Evolutionary conservation across 2,888 invertebrate genomes (phyloP).

Genomic region (Lacanobia oleracea): DNA sequence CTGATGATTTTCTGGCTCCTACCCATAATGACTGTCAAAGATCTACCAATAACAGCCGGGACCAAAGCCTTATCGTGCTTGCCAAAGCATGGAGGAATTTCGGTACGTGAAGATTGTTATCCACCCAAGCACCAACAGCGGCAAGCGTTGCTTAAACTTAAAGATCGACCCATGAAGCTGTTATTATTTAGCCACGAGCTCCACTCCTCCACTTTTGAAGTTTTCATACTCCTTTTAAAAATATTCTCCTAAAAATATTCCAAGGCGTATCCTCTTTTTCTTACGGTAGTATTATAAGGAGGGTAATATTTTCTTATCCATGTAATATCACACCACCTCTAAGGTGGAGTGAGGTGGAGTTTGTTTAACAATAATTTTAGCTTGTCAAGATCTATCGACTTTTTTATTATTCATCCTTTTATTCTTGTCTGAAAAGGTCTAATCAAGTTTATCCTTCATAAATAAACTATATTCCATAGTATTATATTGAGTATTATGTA

Average conservation of each 20-base stretch:
- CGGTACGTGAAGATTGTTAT: no score
- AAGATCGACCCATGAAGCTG: no score
- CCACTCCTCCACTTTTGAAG: no score
- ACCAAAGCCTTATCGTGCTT: no score
- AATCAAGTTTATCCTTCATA: not conserved
- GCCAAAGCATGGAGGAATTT: no score
- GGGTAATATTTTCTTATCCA: constrained; percentile 43
- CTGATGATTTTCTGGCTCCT: no score
- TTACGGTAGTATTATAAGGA: constrained; percentile 20
- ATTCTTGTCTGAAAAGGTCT: not conserved
- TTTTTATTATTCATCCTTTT: constrained; percentile 13
- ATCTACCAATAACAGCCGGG: no score
- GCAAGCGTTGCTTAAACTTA: no score
- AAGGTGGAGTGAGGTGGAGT: constrained; percentile 25
- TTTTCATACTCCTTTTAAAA: no score
- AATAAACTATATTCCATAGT: not conserved
- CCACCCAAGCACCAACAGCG: no score
- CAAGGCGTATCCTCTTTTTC: constrained; percentile 39
- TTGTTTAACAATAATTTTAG: constrained; percentile 39
- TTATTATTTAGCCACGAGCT: no score
- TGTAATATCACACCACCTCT: constrained; percentile 45
- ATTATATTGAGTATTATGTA: not conserved
- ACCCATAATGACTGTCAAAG: no score
- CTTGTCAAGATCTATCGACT: constrained; percentile 14
- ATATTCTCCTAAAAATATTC: not conserved